Percentiles rank a stretch among this genome's conserved stretches.
These are phyloP conservation scores for Salvator merianae DNA, from an alignment of 2,113 vertebrate genomes.

Conservation along the genomic window DNA sequence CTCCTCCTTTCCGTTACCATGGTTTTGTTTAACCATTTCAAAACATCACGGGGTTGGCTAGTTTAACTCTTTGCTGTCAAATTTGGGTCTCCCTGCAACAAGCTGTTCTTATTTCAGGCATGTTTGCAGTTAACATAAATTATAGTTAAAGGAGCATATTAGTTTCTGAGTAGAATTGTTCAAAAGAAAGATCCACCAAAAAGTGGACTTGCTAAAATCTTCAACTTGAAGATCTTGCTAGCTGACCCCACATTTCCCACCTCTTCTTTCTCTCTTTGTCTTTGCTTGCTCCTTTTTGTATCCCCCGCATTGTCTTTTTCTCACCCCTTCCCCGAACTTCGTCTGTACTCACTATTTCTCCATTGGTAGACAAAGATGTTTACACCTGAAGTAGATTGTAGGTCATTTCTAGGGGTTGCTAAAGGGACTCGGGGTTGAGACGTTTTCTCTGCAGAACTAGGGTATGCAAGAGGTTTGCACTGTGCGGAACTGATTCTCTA, in stretches of 20 bases:
- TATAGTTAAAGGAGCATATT: constrained; percentile 35
- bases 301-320: neutral
- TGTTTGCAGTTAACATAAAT: constrained; percentile 48
- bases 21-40: constrained; percentile 60
- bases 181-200: constrained; percentile 22
- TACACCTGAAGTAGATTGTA: constrained; percentile 85
- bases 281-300: constrained; percentile 14
- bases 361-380: constrained; percentile 81
- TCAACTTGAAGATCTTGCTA: constrained; percentile 75
- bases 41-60: constrained; percentile 69
- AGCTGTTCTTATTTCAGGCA: constrained; percentile 36
- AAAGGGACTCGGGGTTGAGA: constrained; percentile 47
- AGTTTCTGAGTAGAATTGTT: constrained; percentile 29
- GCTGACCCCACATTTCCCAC: constrained; percentile 60
- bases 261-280: constrained; percentile 36
- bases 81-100: constrained; percentile 58
- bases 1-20: constrained; percentile 48
- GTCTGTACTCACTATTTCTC: constrained; percentile 36
- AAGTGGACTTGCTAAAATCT: constrained; percentile 42
- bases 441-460: constrained; percentile 42
- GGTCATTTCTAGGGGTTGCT: constrained; percentile 69
- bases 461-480: constrained; percentile 48
- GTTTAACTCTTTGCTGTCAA: constrained; percentile 73
- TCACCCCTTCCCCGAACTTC: constrained; percentile 16
- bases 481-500: constrained; percentile 44